Conservation (phyloP, 2,888 invertebrate genomes). For the Shargacucullia verbasci region DNA sequence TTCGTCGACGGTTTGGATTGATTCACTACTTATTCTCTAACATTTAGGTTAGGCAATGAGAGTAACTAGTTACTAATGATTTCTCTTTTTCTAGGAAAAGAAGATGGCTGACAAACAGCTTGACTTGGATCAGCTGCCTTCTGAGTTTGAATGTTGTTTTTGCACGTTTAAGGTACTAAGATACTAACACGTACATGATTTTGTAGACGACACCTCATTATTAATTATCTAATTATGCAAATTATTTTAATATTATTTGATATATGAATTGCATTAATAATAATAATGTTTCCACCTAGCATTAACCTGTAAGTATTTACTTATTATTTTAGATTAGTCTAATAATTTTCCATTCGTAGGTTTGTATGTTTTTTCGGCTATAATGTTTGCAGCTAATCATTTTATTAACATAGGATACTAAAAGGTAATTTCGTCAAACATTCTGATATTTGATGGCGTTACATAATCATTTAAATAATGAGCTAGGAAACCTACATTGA, state of each 20-base stretch:
- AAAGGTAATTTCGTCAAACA: conserved; percentile 44
- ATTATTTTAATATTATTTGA: conserved; percentile 45
- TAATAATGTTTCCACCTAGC: conserved; percentile 65
- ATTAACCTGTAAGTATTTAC: conserved; percentile 65
- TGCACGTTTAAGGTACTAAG: conserved; percentile 97
- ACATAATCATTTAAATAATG: neutral
- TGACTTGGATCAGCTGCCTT: conserved; percentile 96
- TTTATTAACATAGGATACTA: conserved; percentile 44
- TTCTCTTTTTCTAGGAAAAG: conserved; percentile 90
- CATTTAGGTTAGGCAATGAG: conserved; percentile 21
- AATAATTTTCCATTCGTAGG: conserved; percentile 39
- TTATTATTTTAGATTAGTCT: conserved; percentile 45
- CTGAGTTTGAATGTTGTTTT: conserved; percentile 99
- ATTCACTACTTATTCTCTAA: conserved; percentile 38
- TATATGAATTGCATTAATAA: conserved; percentile 49
- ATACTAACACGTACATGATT: conserved; percentile 68
- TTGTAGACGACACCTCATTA: conserved; percentile 45
- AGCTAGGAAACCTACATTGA: neutral
- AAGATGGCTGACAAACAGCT: conserved; percentile 92
- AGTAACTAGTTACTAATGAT: conserved; percentile 72
- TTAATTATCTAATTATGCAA: conserved; percentile 48
- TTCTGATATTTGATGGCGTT: conserved; percentile 2
- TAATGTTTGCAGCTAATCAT: conserved; percentile 47
- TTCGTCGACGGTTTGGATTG: conserved; percentile 41
- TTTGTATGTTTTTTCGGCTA: conserved; percentile 43